Percentiles rank a stretch among this genome's conserved stretches.
Evolutionary conservation across 2,888 invertebrate genomes (phyloP).

Genomic region (Hesperia comma): DNA sequence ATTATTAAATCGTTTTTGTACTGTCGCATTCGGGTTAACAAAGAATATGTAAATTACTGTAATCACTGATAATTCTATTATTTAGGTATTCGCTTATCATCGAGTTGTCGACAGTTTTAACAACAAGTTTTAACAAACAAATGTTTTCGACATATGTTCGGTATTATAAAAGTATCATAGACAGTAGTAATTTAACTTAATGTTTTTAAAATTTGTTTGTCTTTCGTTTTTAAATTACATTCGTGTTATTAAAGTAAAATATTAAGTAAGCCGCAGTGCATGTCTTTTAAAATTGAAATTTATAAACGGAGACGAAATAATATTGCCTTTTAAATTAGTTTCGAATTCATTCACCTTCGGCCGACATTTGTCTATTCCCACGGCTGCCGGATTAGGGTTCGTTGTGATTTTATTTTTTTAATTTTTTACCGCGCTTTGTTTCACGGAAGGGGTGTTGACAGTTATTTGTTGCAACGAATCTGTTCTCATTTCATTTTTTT

Average conservation of each 20-base stretch:
- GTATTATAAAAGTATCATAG: constrained; percentile 23
- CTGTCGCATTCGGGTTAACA: constrained; percentile 77
- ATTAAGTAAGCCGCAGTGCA: constrained; percentile 42
- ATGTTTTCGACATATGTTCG: constrained; percentile 73
- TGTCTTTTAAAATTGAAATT: constrained; percentile 51
- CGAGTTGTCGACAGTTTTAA: constrained; percentile 70
- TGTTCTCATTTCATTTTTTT: constrained; percentile 70
- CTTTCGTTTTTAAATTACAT: constrained; percentile 36
- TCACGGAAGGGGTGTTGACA: constrained; percentile 83
- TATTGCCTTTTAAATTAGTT: constrained; percentile 84
- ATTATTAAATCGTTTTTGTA: constrained; percentile 84
- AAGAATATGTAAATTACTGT: constrained; percentile 81
- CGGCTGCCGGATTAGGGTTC: constrained; percentile 76
- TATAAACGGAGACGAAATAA: constrained; percentile 68
- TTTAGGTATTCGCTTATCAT: constrained; percentile 74
- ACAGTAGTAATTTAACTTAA: constrained; percentile 18
- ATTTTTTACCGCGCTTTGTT: constrained; percentile 75
- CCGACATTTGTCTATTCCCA: constrained; percentile 78
- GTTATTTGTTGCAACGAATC: constrained; percentile 80
- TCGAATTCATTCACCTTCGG: constrained; percentile 76
- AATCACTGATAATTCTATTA: constrained; percentile 83
- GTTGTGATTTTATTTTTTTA: constrained; percentile 73
- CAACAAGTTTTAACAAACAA: constrained; percentile 66
- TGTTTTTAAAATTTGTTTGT: constrained; percentile 44
- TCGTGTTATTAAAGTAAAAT: constrained; percentile 26